Evolutionary conservation across 2,797 vertebrate species (phyloP).

Genomic region (Muraenolepis orangiensis): DNA sequence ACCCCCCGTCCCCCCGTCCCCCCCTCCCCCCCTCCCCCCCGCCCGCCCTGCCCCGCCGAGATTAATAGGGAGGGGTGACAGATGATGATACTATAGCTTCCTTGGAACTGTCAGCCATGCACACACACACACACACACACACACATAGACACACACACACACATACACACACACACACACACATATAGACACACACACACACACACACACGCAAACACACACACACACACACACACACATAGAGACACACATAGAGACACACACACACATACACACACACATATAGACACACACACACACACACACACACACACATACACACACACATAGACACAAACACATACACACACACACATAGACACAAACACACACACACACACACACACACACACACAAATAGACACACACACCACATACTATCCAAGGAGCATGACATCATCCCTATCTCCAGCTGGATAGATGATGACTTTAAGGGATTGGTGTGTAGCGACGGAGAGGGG

Average conservation of each 20-base stretch:
- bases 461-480: conserved; percentile 24
- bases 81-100: conserved; percentile 64
- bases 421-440: conserved; percentile 66
- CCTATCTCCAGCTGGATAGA: conserved; percentile 61
- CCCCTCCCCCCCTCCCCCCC: conserved; percentile 31
- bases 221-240: conserved; percentile 29
- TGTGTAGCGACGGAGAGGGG: conserved; percentile 24
- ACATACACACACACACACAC: not conserved
- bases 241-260: no score
- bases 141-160: no score
- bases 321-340: no score
- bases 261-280: conserved; percentile 26
- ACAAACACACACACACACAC: not conserved
- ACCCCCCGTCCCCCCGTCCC: not conserved
- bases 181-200: no score
- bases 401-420: conserved; percentile 39
- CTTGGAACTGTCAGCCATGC: conserved; percentile 53
- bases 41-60: conserved; percentile 1
- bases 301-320: not conserved
- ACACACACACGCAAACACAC: no score
- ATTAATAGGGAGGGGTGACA: conserved; percentile 52
- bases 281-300: conserved; percentile 17
- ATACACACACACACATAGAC: no score
- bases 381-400: no score
- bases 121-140: not conserved